These are phyloP conservation scores for Geodia barretti DNA, from an alignment of 37 sponge, comb jelly and placozoan genomes.

Conservation along the genomic window DNA sequence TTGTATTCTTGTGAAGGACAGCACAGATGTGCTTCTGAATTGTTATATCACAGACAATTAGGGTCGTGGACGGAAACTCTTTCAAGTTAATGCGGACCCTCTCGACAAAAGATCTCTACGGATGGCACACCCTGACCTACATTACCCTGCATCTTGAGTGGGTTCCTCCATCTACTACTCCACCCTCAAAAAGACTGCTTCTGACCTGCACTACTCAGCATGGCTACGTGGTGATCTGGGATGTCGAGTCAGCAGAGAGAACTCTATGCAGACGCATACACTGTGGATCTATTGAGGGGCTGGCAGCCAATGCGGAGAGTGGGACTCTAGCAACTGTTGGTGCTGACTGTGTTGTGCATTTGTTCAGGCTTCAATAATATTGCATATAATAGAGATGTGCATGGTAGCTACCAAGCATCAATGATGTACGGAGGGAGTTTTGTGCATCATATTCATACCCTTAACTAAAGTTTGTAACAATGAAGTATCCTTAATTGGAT, in stretches of 20 bases:
- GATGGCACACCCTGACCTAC: conserved; percentile 80
- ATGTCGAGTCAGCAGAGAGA: conserved; percentile 14
- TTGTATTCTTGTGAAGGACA: no score
- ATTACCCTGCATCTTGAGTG: conserved; percentile 34
- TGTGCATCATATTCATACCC: no score
- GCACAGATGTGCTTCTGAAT: no score
- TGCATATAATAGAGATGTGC: no score
- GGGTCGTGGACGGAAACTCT: conserved; percentile 13
- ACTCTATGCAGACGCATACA: conserved; percentile 40
- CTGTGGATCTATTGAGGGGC: conserved; percentile 70
- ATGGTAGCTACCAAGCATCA: no score
- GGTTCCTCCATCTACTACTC: not conserved
- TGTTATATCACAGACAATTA: conserved; percentile 13
- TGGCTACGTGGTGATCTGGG: conserved; percentile 65
- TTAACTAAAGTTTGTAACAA: no score
- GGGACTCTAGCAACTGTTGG: conserved; percentile 39
- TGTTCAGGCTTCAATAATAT: conserved; percentile 17
- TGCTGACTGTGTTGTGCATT: conserved; percentile 65
- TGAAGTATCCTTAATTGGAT: no score
- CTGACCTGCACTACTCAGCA: conserved; percentile 61
- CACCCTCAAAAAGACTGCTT: not conserved
- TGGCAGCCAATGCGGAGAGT: conserved; percentile 14
- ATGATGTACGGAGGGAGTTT: no score
- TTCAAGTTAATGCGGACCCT: conserved; percentile 39
- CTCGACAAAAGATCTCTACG: conserved; percentile 56